phyloP scores from a whole-genome alignment of 2,797 vertebrate species.

The Xerus rutilus region DNA sequence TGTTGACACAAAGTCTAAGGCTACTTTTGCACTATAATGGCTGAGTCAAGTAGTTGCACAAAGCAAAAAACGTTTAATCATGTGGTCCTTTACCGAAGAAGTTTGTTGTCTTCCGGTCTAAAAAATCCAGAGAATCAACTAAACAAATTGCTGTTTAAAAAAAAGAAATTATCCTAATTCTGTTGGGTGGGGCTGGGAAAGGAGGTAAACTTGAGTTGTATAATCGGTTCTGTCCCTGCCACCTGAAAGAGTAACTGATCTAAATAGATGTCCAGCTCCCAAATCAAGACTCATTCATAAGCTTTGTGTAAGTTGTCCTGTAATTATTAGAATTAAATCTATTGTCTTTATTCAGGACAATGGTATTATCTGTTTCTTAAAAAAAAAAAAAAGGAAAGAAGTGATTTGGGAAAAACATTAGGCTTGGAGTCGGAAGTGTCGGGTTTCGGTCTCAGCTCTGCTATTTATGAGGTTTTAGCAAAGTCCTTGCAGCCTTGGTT shows the following conservation, averaged over 20 bases:
- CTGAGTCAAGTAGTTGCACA: background rate
- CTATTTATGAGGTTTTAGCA: background rate
- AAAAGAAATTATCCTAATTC: background rate
- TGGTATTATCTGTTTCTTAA: background rate
- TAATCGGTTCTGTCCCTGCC: background rate
- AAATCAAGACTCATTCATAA: background rate
- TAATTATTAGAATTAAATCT: background rate
- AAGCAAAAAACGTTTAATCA: background rate
- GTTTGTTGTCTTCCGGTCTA: background rate
- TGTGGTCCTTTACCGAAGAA: background rate
- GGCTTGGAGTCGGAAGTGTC: background rate
- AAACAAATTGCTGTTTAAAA: background rate
- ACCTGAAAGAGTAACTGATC: background rate
- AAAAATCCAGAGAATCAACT: background rate
- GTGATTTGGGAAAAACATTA: background rate
- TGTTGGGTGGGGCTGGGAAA: accelerated
- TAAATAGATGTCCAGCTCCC: background rate
- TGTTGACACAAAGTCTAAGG: background rate
- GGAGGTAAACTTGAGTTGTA: background rate
- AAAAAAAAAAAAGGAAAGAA: background rate
- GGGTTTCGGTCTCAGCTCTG: background rate
- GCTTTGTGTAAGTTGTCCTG: background rate
- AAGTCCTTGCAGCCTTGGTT: background rate
- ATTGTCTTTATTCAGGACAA: background rate
- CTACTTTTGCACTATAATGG: background rate